Conservation (phyloP, 2,113 vertebrate genomes). For the Notarius lentiginosus region DNA sequence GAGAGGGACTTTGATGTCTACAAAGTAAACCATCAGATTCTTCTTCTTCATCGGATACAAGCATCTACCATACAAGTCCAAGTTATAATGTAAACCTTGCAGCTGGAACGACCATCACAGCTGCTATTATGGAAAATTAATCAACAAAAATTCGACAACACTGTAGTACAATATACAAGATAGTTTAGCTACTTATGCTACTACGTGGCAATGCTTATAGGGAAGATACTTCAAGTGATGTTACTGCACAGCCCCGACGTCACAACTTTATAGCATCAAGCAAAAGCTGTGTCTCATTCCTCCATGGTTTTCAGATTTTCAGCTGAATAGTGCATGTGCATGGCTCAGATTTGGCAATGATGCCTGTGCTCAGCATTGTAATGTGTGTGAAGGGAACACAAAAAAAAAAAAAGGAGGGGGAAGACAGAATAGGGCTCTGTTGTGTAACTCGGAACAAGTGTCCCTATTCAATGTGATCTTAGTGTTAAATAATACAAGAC, state of each 20-base stretch:
- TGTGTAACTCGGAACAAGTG: background rate
- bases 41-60: no score
- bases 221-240: background rate
- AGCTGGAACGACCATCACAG: background rate
- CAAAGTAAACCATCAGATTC: no score
- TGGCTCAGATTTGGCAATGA: slow-evolving; percentile 3
- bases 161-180: background rate
- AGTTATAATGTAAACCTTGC: background rate
- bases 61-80: no score
- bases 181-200: no score
- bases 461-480: background rate
- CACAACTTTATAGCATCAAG: background rate
- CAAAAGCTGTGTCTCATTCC: background rate
- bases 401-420: background rate
- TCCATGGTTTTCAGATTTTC: background rate
- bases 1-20: no score
- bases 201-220: background rate
- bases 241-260: background rate
- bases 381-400: slow-evolving; percentile 19
- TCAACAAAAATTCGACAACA: background rate
- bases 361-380: background rate
- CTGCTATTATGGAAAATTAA: background rate
- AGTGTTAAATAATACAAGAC: background rate
- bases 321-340: background rate
- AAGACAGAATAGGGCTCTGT: background rate